Evolutionary conservation across 2,888 invertebrate genomes (phyloP).

Genomic region (Vesta saturnalis): DNA sequence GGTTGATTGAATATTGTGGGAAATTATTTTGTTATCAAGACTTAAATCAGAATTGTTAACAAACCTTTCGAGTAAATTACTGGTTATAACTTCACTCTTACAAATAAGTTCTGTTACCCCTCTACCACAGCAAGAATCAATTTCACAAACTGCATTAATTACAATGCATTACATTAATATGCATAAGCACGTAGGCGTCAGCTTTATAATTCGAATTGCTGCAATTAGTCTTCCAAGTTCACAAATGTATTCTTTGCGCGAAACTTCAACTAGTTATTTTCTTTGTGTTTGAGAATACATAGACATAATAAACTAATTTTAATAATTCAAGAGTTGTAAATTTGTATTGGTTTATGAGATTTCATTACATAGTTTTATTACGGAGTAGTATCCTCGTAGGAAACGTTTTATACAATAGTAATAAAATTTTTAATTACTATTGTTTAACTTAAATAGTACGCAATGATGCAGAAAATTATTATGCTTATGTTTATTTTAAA

Average conservation of each 20-base stretch:
- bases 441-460: neutral
- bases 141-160: slow-evolving; percentile 39
- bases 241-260: slow-evolving; percentile 29
- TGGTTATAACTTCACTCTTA: slow-evolving; percentile 22
- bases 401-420: neutral
- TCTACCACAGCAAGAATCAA: slow-evolving; percentile 29
- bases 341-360: slow-evolving; percentile 13
- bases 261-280: slow-evolving; percentile 18
- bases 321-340: slow-evolving; percentile 16
- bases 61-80: slow-evolving; percentile 36
- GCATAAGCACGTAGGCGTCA: slow-evolving; percentile 37
- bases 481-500: neutral
- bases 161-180: slow-evolving; percentile 34
- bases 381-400: neutral
- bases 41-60: slow-evolving; percentile 30
- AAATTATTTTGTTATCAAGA: slow-evolving; percentile 27
- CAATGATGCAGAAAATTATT: slow-evolving; percentile 7
- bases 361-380: slow-evolving; percentile 11
- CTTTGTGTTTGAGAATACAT: slow-evolving; percentile 19
- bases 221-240: slow-evolving; percentile 35
- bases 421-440: slow-evolving; percentile 2
- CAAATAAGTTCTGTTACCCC: slow-evolving; percentile 33
- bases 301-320: slow-evolving; percentile 25
- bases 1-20: slow-evolving; percentile 25
- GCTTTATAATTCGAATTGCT: slow-evolving; percentile 33